Conservation (phyloP, 2,113 vertebrate species). For the Sciurus niger region DNA sequence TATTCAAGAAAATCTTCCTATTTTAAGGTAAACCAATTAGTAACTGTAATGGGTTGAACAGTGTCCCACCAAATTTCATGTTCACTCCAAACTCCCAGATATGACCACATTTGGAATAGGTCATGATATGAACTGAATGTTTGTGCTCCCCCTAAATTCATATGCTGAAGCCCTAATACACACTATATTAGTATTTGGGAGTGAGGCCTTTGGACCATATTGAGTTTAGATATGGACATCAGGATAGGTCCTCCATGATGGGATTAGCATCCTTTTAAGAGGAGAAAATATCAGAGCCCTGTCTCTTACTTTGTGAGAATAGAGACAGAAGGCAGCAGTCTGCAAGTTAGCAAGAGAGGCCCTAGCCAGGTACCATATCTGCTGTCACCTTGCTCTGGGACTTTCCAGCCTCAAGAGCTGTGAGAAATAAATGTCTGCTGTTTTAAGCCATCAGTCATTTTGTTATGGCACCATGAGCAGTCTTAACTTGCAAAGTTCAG, state of each 20-base stretch:
- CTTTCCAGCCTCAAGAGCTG: background rate
- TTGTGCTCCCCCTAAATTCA: background rate
- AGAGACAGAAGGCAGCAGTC: background rate
- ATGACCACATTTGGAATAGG: background rate
- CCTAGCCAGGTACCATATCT: too few relatives aligned
- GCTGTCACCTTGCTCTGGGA: background rate
- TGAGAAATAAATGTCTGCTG: background rate
- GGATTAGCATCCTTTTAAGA: background rate
- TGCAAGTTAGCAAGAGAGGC: background rate
- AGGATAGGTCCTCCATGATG: accelerated
- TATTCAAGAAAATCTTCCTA: background rate
- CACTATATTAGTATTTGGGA: background rate
- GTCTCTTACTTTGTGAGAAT: background rate
- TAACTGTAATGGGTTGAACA: background rate
- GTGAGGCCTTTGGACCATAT: background rate
- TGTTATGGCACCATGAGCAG: background rate
- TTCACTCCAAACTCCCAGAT: background rate
- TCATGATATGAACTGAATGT: background rate
- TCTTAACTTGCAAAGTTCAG: background rate
- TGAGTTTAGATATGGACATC: background rate
- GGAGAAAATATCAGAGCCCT: background rate
- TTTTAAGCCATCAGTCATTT: background rate
- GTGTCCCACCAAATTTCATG: background rate
- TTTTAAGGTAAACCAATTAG: background rate
- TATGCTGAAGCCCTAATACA: background rate